phyloP scores from a whole-genome alignment of 2,113 vertebrate genomes.

The Melanerpes formicivorus region DNA sequence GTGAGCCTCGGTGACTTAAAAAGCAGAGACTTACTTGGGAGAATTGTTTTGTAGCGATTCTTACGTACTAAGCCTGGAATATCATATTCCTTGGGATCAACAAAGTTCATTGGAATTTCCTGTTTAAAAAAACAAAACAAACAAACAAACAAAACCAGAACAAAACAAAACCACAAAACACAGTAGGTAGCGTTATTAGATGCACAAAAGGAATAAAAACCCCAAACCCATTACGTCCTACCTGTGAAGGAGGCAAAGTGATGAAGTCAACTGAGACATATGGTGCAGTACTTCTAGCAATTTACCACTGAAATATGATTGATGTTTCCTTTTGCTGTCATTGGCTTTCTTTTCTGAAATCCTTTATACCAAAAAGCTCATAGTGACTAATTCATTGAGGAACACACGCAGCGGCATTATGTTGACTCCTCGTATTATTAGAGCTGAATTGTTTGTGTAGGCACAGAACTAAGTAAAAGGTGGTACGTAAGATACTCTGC shows the following conservation, averaged over 20 bases:
- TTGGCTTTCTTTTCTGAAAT: conserved; percentile 42
- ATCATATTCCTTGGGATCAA: conserved; percentile 97
- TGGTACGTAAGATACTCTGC: background rate
- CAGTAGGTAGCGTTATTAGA: background rate
- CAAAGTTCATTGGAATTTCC: conserved; percentile 99
- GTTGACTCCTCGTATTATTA: conserved; percentile 35
- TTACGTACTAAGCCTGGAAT: conserved; percentile 96
- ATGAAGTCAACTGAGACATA: conserved; percentile 35
- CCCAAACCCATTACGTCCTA: background rate
- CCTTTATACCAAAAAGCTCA: background rate
- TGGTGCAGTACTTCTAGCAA: background rate
- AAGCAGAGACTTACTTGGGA: conserved; percentile 89
- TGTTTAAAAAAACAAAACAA: conserved; percentile 53
- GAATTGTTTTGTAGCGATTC: conserved; percentile 98
- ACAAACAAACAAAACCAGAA: background rate
- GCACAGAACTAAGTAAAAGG: conserved; percentile 6
- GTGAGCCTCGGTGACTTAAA: background rate
- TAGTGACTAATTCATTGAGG: conserved; percentile 45
- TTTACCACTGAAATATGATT: conserved; percentile 21
- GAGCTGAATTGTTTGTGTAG: conserved; percentile 12
- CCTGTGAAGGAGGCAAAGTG: background rate
- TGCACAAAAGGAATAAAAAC: background rate
- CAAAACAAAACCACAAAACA: background rate
- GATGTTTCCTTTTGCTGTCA: conserved; percentile 41
- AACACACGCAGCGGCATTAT: background rate